These are phyloP conservation scores for Drosophila arizonae DNA, from an alignment of 1,140 invertebrate species.

Conservation along the genomic window DNA sequence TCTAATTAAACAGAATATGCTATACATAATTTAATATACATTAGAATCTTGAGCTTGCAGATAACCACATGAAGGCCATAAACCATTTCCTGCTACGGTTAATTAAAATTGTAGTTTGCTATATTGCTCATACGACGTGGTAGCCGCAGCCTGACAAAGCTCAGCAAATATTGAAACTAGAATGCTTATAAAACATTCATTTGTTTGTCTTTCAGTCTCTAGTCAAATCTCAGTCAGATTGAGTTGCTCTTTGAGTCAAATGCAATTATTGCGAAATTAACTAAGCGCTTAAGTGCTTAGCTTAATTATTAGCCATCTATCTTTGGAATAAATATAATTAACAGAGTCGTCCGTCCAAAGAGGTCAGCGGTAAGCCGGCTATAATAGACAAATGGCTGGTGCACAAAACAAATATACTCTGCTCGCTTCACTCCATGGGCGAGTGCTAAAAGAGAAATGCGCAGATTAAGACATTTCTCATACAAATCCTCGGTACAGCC, in stretches of 20 bases:
- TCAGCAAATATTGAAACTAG: background rate
- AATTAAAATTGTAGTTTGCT: slow-evolving; percentile 15
- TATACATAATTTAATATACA: slow-evolving; percentile 2
- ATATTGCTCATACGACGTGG: slow-evolving; percentile 15
- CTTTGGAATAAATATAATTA: too few species aligned
- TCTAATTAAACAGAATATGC: background rate
- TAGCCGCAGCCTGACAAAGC: background rate
- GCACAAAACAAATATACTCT: too few species aligned
- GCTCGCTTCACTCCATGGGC: too few species aligned
- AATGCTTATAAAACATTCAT: background rate
- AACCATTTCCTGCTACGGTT: background rate
- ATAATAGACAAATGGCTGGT: too few species aligned
- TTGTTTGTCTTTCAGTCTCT: background rate
- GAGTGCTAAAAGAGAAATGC: background rate
- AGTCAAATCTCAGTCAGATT: too few species aligned
- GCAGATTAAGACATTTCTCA: too few species aligned
- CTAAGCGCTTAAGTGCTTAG: too few species aligned
- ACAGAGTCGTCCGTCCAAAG: too few species aligned
- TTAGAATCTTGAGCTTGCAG: background rate
- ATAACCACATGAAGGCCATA: background rate
- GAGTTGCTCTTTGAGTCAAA: background rate
- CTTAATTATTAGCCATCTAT: too few species aligned
- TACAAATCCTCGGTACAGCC: background rate
- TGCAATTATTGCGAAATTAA: too few species aligned
- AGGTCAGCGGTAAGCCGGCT: too few species aligned